Base-by-base conservation (phyloP, 2,888 invertebrate species). In the Tetranychus piercei region DNA sequence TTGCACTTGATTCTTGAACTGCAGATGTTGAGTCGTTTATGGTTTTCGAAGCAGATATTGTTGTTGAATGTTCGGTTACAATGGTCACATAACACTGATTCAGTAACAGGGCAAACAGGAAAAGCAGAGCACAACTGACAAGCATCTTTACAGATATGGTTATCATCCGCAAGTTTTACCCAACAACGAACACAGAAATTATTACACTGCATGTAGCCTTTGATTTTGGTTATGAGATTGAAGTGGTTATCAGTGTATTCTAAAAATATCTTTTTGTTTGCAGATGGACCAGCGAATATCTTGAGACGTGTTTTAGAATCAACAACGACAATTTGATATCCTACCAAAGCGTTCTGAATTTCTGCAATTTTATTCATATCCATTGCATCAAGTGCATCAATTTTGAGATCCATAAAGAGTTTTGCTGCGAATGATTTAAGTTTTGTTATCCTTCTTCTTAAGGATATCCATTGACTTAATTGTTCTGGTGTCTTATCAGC, bases 321-420 rank as follows among this genome's bases (percentile, higher is more conserved):
- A 55, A 73, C 22, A 20, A 73, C 55, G 8, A 73, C 18, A 1
- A 73, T 64, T 9, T 45, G 73, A 64, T 73, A 73, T 20, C 6
- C 15, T 45, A n/a, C 5, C 3, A 45, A 15, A 9, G 20, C 8
- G 4, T 11, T 55, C 11, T 71, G 71, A 6, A 71, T 71, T 4
- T 8, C 18, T 43, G 11, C 3, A 5, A 71, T 8, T 23, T 71
- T 34, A 7, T 71, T 15, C 5, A 34, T 20, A 1, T 71, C 20
- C 4, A 71, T 5, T 44, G 34, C 4, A 6, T 43, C 43, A 43
- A 11, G 15, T 4, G 18, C n/a, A 71, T 71, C 44, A 71, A 44
- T n/a, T 7, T 15, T 15, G 1, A 18, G 5, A 9, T 71, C 22
- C 8, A 44, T 34, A 1, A 43, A 15, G 11, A 23, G 5, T 5